Base-by-base conservation (phyloP, 2,797 vertebrate species). In the Hyperoplus lanceolatus region DNA sequence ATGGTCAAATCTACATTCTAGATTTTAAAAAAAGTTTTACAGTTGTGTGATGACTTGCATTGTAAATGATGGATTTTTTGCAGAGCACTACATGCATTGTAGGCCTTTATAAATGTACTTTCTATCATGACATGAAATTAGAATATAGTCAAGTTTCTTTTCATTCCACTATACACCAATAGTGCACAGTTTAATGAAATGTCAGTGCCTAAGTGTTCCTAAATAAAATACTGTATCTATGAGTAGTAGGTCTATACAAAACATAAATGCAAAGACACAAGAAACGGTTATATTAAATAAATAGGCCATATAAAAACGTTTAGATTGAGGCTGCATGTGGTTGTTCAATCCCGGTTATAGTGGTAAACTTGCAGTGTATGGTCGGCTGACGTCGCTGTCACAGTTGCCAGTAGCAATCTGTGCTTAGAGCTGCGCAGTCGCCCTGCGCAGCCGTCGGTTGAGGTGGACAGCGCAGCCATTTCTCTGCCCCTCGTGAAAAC, bases 391-490 rank as follows among this genome's bases (percentile, higher is more conserved):
- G 91, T 94, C 92, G 94, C 48, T 1, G 68, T 8, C 79, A 75
- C 83, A 68, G 81, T 79, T 54, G 76, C 84, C 85, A 75, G 78
- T 80, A 92, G 91, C 94, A 87, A 93, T 93, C 83, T 86, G 82
- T 57, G 62, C 70, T 41, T 69, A 81, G 85, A 92, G 86, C 89
- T 91, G 92, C 95, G 95, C 95, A 96, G 93, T 84, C 90, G 93
- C 91, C 54, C 92, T 96, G 95, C 95, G 95, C 95, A 96, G 93
- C 90, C 90, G 87, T 77, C 79, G 64, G 77, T 84, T 45, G 57
- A 73, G 55, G 81, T 43, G 86, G 81, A 84, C 86, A 88, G 81
- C 90, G 94, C 94, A 95, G 94, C 95, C 95, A 95, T 95, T 94
- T 92, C 86, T 80, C 79, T 68, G 62, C 70, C 63, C 64, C 73